phyloP scores from a whole-genome alignment of 2,888 invertebrate genomes.

The Leptopterna dolabrata region DNA sequence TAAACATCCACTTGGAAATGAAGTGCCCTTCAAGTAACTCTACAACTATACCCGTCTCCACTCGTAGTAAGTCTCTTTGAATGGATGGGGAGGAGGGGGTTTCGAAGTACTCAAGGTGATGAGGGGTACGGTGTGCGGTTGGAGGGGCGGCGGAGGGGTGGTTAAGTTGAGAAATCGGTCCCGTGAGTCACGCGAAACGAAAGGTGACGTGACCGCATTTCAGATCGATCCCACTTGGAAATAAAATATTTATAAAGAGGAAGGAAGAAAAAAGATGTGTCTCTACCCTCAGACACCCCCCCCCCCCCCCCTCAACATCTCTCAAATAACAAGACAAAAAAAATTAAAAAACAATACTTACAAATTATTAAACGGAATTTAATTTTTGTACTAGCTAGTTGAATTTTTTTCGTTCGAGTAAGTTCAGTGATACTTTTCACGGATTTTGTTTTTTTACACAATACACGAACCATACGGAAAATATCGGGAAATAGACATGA shows the following conservation, averaged over 20 bases:
- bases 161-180: constrained; percentile 52
- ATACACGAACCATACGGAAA: too few species aligned
- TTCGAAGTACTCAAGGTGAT: neutral
- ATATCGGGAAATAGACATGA: too few species aligned
- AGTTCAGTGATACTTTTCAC: too few species aligned
- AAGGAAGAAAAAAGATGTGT: constrained; percentile 6
- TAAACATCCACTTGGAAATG: constrained; percentile 4
- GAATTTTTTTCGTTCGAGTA: too few species aligned
- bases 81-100: neutral
- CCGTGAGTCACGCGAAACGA: constrained; percentile 55
- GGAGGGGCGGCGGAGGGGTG: constrained; percentile 11
- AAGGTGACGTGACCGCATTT: constrained; percentile 55
- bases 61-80: neutral
- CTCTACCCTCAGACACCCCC: neutral
- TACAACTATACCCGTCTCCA: neutral
- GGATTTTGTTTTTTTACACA: too few species aligned
- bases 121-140: neutral
- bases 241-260: constrained; percentile 56
- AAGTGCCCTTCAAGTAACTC: neutral
- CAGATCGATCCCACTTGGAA: constrained; percentile 54
- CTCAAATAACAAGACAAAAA: too few species aligned
- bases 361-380: too few species aligned
- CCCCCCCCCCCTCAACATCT: neutral
- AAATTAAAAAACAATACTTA: too few species aligned
- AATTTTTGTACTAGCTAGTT: too few species aligned